These are phyloP conservation scores for Pogonus chalceus DNA, from an alignment of 1,140 invertebrate species.

Conservation along the genomic window DNA sequence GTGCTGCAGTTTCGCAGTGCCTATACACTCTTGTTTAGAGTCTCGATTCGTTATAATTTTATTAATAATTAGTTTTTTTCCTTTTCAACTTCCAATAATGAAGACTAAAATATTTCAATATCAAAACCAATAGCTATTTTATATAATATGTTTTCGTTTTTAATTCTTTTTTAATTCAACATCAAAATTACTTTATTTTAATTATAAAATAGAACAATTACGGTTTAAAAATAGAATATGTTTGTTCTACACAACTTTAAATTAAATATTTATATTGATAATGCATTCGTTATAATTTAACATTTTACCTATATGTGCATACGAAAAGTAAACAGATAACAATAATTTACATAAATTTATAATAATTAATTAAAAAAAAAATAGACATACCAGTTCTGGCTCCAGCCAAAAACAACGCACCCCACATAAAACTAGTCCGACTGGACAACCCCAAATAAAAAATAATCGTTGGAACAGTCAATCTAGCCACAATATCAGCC, in stretches of 20 bases:
- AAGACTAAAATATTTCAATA: too few species aligned
- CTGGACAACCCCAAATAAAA: constrained; percentile 49
- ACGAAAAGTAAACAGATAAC: background rate
- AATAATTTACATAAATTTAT: background rate
- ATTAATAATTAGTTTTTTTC: too few species aligned
- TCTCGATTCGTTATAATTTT: too few species aligned
- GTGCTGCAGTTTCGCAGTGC: too few species aligned
- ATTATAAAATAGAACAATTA: too few species aligned
- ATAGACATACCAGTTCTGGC: constrained; percentile 29
- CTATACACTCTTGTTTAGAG: too few species aligned
- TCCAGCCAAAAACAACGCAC: constrained; percentile 26
- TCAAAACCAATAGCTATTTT: too few species aligned
- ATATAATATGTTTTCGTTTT: too few species aligned
- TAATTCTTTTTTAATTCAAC: too few species aligned
- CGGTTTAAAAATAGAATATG: constrained; percentile 7
- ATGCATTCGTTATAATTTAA: constrained; percentile 15
- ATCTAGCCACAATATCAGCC: constrained; percentile 52
- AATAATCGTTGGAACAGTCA: constrained; percentile 51
- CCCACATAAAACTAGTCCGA: constrained; percentile 42
- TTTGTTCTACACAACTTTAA: constrained; percentile 1
- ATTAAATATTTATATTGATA: constrained; percentile 36
- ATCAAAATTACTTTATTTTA: too few species aligned
- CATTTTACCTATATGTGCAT: background rate
- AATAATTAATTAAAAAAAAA: background rate
- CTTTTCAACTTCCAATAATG: too few species aligned